phyloP scores from a whole-genome alignment of 2,797 vertebrate genomes.

The Pseudopleuronectes americanus region DNA sequence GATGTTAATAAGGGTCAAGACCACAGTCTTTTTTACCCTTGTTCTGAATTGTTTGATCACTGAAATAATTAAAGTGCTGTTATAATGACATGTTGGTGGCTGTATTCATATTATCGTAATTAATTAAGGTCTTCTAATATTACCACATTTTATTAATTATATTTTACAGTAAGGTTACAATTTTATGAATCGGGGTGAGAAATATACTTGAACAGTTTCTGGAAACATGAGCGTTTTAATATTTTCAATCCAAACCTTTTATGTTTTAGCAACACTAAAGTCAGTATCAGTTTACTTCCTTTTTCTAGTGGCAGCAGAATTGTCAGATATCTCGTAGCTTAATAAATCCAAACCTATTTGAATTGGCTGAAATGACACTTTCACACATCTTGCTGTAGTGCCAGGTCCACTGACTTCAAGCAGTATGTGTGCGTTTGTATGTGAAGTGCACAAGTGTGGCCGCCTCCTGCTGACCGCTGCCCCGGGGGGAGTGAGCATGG shows the following conservation, averaged over 20 bases:
- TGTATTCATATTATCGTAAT: background rate
- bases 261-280: background rate
- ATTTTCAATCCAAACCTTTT: background rate
- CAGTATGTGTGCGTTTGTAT: background rate
- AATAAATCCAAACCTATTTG: background rate
- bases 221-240: background rate
- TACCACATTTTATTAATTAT: too few relatives aligned
- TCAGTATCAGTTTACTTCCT: background rate
- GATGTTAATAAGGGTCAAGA: slow-evolving; percentile 8
- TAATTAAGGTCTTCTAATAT: background rate
- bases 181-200: slow-evolving; percentile 21
- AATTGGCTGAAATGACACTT: background rate
- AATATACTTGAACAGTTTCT: background rate
- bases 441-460: slow-evolving; percentile 6
- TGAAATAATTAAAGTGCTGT: background rate
- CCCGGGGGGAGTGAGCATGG: slow-evolving; percentile 24
- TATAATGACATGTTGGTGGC: too few relatives aligned
- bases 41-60: background rate
- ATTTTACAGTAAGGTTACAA: background rate
- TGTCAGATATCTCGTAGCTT: background rate
- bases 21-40: background rate
- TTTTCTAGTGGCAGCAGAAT: background rate
- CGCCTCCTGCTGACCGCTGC: slow-evolving; percentile 27
- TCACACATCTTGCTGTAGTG: background rate
- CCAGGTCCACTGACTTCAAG: background rate